Evolutionary conservation across 2,888 invertebrate genomes (phyloP).

Genomic region (Tenthredo notha): DNA sequence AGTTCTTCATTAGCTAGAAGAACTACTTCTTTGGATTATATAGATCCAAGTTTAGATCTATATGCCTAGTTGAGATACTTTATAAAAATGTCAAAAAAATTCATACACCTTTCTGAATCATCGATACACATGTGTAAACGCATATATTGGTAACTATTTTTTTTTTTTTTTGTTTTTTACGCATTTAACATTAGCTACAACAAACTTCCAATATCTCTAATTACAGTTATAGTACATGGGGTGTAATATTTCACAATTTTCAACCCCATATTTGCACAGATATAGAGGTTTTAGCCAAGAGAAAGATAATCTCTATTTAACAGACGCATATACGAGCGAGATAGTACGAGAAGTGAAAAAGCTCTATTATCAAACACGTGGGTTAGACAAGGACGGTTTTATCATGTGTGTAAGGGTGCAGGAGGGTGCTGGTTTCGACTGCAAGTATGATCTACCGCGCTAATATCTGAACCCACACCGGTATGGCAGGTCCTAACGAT

Average conservation of each 20-base stretch:
- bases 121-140: no score
- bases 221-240: conserved; percentile 3
- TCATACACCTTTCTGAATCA: no score
- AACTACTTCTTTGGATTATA: neutral
- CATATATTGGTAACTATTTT: no score
- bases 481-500: conserved; percentile 73
- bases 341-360: conserved; percentile 48
- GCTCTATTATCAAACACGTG: conserved; percentile 12
- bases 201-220: conserved; percentile 33
- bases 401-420: conserved; percentile 37
- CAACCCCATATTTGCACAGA: neutral
- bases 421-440: conserved; percentile 53
- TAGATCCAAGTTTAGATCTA: neutral
- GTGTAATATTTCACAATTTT: conserved; percentile 49
- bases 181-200: neutral
- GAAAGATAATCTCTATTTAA: conserved; percentile 62
- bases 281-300: neutral
- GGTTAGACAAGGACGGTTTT: conserved; percentile 40
- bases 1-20: conserved; percentile 12
- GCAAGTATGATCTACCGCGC: conserved; percentile 74
- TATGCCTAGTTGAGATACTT: neutral
- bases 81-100: neutral
- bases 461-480: conserved; percentile 73
- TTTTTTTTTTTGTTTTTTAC: no score
- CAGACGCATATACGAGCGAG: conserved; percentile 50